Evolutionary conservation across 2,888 invertebrate genomes (phyloP), one percentile per base, ranked within the genome.

Genomic region (Trichacis sp.): DNA sequence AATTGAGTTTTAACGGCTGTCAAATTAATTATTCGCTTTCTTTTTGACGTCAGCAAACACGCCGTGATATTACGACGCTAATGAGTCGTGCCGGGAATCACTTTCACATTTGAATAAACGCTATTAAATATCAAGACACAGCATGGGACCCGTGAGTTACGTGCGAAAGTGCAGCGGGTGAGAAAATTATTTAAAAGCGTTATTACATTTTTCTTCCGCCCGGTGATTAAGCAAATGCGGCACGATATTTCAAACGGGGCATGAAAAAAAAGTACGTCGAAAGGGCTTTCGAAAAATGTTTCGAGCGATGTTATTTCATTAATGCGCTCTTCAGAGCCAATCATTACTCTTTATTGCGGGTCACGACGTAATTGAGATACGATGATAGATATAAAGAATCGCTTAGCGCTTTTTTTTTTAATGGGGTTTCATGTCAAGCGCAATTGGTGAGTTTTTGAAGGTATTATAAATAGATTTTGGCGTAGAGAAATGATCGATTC

Each of bases 81-180:
- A 43, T 15, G 19, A 14, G 19, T 14, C 19, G 2, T 17, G 43
- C 43, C 18, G 12, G 6, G 43, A 43, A 43, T 43, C 43, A 19
- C 43, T 43, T 43, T 43, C 43, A 43, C 43, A 43, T 43, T 18
- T 43, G 43, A 15, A 43, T 43, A 19, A 43, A 43, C 12, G 43
- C 43, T 43, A 43, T 43, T 43, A 43, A 43, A 43, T 43, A 43
- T 43, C 43, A 43, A 43, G 43, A 11, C 43, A 19, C 43, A 43
- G 18, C 43, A 19, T 43, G 43, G 42, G 42, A 19, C 11, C 43
- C 19, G 19, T 43, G 14, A 43, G 19, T 43, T 43, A 43, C 43
- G 19, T 43, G 43, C 18, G 43, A 43, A 43, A 43, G 17, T 42
- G 42, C 42, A 14, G 5, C 12, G 8, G 17, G 17, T 42, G 42